Conservation (phyloP, 2,888 invertebrate genomes). For the Folsomia candida region DNA sequence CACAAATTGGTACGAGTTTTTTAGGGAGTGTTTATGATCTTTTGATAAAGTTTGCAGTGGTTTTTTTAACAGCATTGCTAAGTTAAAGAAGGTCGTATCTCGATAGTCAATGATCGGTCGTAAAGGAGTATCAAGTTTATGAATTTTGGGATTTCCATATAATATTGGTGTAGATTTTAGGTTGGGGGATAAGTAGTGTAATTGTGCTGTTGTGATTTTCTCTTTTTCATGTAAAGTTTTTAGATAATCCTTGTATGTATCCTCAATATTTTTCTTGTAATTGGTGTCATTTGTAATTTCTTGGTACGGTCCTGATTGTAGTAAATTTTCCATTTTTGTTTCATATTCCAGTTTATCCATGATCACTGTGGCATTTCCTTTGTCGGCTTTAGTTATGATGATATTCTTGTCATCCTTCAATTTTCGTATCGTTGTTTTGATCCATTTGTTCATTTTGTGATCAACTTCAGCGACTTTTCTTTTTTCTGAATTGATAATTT, state of each 20-base stretch:
- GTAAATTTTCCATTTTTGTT: background rate
- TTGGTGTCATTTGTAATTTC: background rate
- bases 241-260: background rate
- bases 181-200: background rate
- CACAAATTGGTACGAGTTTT: constrained; percentile 10
- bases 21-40: background rate
- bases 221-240: background rate
- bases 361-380: background rate
- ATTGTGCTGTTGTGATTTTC: background rate
- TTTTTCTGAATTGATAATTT: background rate
- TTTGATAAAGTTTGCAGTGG: background rate
- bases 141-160: constrained; percentile 11
- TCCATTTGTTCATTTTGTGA: background rate
- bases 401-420: background rate
- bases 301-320: background rate
- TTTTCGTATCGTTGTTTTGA: background rate
- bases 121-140: constrained; percentile 3
- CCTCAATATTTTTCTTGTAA: background rate
- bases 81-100: background rate
- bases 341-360: background rate
- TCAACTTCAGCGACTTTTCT: too few species aligned
- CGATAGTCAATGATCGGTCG: constrained; percentile 19
- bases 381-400: background rate
- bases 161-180: background rate
- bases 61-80: background rate